These are phyloP conservation scores for Aptenodytes forsteri DNA, from an alignment of 2,113 vertebrate genomes.

Conservation along the genomic window DNA sequence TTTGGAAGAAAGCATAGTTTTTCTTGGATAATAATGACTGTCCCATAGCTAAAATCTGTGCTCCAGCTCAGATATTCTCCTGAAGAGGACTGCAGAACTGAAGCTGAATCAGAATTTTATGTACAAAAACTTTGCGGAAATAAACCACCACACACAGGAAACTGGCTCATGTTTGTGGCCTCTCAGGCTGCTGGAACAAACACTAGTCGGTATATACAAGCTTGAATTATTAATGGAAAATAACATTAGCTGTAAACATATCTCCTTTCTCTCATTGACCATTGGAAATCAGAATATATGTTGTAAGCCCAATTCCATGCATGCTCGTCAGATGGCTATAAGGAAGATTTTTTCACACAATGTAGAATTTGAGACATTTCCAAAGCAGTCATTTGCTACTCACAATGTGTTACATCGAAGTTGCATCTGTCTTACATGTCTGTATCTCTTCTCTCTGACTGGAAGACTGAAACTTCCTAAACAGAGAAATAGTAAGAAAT, in stretches of 20 bases:
- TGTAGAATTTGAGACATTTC: background rate
- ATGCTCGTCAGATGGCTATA: background rate
- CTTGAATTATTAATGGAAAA: background rate
- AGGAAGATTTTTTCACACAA: background rate
- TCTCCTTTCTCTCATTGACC: background rate
- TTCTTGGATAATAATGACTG: background rate
- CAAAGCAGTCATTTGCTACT: constrained; percentile 1
- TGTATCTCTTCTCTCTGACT: background rate
- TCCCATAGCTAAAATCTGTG: background rate
- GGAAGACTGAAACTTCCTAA: background rate
- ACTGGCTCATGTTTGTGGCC: background rate
- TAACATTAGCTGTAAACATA: background rate
- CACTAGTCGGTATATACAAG: background rate
- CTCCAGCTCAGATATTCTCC: background rate
- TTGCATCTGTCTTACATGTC: background rate
- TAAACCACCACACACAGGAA: background rate
- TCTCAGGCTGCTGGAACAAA: background rate
- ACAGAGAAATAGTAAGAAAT: background rate
- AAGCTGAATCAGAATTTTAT: background rate
- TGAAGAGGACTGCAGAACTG: background rate
- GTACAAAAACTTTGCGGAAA: background rate
- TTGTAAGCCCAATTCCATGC: background rate
- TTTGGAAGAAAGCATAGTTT: background rate
- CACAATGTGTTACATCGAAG: background rate
- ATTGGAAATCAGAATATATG: background rate